Evolutionary conservation across 2,888 invertebrate species (phyloP).

Genomic region (Eilema sororculum): DNA sequence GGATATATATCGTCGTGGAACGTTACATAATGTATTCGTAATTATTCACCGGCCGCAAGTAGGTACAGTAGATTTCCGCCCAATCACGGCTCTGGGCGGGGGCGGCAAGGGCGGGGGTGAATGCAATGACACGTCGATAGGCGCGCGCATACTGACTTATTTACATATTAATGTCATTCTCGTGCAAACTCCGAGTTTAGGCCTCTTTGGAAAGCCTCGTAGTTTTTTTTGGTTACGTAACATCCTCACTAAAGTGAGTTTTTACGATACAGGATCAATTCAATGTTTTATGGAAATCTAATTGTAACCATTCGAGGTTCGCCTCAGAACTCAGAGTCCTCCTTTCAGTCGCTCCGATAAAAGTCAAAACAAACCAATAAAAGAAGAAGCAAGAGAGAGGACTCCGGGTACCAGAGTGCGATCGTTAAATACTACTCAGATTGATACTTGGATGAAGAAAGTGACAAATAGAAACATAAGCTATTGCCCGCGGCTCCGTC

Average conservation of each 20-base stretch:
- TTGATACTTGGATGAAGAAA: too few relatives aligned
- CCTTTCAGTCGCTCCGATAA: too few relatives aligned
- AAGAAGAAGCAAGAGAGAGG: neutral
- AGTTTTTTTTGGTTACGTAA: neutral
- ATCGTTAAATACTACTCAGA: neutral
- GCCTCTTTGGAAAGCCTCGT: slow-evolving; percentile 13
- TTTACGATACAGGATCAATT: neutral
- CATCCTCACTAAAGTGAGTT: neutral
- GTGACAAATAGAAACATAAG: too few relatives aligned
- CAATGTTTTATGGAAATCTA: neutral
- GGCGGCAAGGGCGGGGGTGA: slow-evolving; percentile 60
- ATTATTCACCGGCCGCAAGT: slow-evolving; percentile 45
- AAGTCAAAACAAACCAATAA: neutral
- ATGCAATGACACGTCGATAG: slow-evolving; percentile 61
- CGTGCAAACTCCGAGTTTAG: slow-evolving; percentile 39
- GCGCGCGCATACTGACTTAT: slow-evolving; percentile 66
- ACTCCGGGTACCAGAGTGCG: neutral
- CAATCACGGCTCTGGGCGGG: slow-evolving; percentile 75
- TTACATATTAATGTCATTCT: slow-evolving; percentile 46
- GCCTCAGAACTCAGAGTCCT: too few relatives aligned
- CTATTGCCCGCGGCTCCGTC: too few relatives aligned
- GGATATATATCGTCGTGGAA: slow-evolving; percentile 1
- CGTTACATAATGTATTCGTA: slow-evolving; percentile 50
- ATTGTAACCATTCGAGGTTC: too few relatives aligned
- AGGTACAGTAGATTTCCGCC: slow-evolving; percentile 53